These are phyloP conservation scores for Scomberomorus guttatus DNA, from an alignment of 2,797 vertebrate genomes.

Conservation along the genomic window DNA sequence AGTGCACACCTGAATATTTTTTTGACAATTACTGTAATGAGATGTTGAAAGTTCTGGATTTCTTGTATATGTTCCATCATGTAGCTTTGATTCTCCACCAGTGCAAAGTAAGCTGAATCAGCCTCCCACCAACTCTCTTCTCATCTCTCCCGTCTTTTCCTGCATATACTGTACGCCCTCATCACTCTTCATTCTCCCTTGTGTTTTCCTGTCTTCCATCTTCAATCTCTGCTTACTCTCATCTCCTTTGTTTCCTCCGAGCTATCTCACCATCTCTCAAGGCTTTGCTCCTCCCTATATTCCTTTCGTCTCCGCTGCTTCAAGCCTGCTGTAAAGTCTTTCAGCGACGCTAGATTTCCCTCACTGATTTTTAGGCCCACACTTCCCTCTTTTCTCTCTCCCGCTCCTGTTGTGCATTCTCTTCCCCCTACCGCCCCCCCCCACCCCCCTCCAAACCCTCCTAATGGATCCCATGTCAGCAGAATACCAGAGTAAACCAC, in stretches of 20 bases:
- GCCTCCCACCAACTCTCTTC: constrained; percentile 43
- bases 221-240: constrained; percentile 73
- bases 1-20: background rate
- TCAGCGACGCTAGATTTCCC: constrained; percentile 58
- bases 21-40: background rate
- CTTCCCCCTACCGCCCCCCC: constrained; percentile 28
- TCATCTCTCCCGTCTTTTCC: constrained; percentile 43
- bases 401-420: constrained; percentile 59
- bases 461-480: constrained; percentile 82
- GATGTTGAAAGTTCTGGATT: constrained; percentile 1
- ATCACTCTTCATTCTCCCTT: constrained; percentile 69
- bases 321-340: constrained; percentile 66
- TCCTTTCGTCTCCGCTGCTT: constrained; percentile 54
- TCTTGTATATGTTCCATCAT: constrained; percentile 37
- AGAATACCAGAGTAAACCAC: constrained; percentile 83
- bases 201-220: constrained; percentile 73
- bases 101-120: constrained; percentile 69
- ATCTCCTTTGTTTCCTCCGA: constrained; percentile 75
- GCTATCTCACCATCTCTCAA: constrained; percentile 71
- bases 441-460: constrained; percentile 44
- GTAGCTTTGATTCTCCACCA: constrained; percentile 57
- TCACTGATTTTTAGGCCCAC: constrained; percentile 55
- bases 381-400: constrained; percentile 32
- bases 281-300: constrained; percentile 71
- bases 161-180: constrained; percentile 60